phyloP scores from a whole-genome alignment of 2,113 vertebrate genomes.

The Gila orcuttii region DNA sequence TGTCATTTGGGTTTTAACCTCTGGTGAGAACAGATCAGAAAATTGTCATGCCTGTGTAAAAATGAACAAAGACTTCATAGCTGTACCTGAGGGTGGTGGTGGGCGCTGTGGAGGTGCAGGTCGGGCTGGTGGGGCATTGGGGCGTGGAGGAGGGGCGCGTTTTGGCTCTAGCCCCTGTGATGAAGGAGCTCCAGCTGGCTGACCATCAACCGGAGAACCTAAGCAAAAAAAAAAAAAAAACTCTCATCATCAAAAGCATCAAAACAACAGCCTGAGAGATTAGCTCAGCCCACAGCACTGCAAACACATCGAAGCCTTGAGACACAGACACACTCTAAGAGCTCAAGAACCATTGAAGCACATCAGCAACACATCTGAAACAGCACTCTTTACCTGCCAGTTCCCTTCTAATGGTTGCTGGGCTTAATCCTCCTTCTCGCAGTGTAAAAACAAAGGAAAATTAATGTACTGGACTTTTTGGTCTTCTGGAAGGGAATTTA shows the following conservation, averaged over 20 bases:
- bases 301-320: slow-evolving; percentile 26
- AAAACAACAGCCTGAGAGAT: background rate
- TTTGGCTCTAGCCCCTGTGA: slow-evolving; percentile 83
- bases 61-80: background rate
- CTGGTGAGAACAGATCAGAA: background rate
- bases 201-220: slow-evolving; percentile 79
- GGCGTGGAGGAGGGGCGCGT: slow-evolving; percentile 89
- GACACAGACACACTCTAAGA: background rate
- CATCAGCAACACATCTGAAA: slow-evolving; percentile 46
- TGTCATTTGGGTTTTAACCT: background rate
- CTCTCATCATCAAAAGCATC: background rate
- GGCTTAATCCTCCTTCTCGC: slow-evolving; percentile 66
- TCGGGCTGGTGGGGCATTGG: slow-evolving; percentile 85
- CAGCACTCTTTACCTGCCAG: slow-evolving; percentile 66
- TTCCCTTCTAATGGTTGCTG: slow-evolving; percentile 62
- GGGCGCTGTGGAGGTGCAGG: slow-evolving; percentile 93
- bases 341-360: slow-evolving; percentile 15
- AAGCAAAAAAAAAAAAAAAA: background rate
- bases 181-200: slow-evolving; percentile 73
- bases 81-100: slow-evolving; percentile 92
- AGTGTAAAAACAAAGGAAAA: slow-evolving; percentile 48
- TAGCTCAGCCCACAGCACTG: slow-evolving; percentile 12
- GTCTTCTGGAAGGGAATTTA: background rate
- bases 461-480: slow-evolving; percentile 48
- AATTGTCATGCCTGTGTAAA: background rate